Evolutionary conservation across 2,113 vertebrate genomes (phyloP), one percentile per base, ranked within the genome.

Genomic region (Lepus europaeus): DNA sequence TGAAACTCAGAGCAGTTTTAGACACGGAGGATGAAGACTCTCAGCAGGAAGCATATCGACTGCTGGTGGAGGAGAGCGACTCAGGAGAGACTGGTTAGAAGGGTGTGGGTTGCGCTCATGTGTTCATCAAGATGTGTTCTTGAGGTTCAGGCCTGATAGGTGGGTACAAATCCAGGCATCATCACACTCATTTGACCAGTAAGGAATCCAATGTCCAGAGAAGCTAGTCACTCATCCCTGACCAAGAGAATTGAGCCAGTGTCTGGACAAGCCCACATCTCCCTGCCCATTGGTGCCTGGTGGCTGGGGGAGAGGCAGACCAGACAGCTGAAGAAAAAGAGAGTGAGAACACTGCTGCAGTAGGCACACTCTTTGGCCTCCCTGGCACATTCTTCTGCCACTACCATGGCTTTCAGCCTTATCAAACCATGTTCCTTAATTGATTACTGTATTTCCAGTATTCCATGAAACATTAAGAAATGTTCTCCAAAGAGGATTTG

Each of bases 1-100:
- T 89, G 77, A 80, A 89, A 83, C 95, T 66, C 9, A 72, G 94
- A 90, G 84, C 29, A 91, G 59, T 91, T 95, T 96, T 61, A 93
- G 89, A 94, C 33, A 20, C 51, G 49, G 51, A 92, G 22, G 33
- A 77, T 36, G 77, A 91, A 73, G 72, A 73, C 10, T 87, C 33
- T 78, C n/a, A 73, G 27, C 49, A 81, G 10, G 63, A 84, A 84
- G 39, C 61, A 2, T 84, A 64, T 87, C 0, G 3, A 59, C 25
- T 45, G 22, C 51, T 64, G 49, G 66, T 59, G 73, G 45, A 68
- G 59, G 0, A 16, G n/a, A 91, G 64, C 23, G 39, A 33, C 76
- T 82, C 56, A 16, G 45, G 29, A 13, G 4, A 45, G 25, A 39
- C 53, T 8, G 53, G n/a, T 59, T 11, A 83, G n/a, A 36, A 19